Evolutionary conservation across 1,140 invertebrate genomes (phyloP).

Genomic region (Zaprionus vittiger): DNA sequence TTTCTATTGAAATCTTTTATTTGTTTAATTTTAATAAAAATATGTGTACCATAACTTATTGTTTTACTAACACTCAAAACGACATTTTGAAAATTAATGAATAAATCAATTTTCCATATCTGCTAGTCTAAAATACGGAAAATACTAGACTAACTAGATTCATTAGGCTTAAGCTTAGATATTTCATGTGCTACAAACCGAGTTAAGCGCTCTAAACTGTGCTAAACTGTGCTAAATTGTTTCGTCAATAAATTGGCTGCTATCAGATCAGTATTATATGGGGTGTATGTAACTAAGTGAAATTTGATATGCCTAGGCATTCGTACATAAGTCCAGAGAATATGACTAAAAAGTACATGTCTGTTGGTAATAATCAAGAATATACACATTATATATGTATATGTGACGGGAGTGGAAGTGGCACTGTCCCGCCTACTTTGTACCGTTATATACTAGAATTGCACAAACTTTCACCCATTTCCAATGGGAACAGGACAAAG

Average conservation of each 20-base stretch:
- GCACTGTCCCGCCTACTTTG: neutral
- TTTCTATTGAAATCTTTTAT: neutral
- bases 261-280: neutral
- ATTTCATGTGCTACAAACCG: neutral
- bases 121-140: neutral
- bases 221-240: neutral
- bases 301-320: neutral
- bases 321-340: neutral
- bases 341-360: neutral
- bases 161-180: neutral
- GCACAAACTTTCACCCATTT: conserved; percentile 8
- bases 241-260: neutral
- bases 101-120: neutral
- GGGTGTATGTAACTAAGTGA: neutral
- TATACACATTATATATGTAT: conserved; percentile 1
- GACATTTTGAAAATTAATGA: neutral
- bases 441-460: neutral
- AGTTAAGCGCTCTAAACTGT: neutral
- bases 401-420: neutral
- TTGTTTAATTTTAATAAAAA: neutral
- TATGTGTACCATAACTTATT: neutral
- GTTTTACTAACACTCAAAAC: neutral
- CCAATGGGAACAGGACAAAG: conserved; percentile 6
- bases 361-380: neutral
- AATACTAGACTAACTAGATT: neutral